phyloP scores from a whole-genome alignment of 2,888 invertebrate species.

The Smittia sp. region DNA sequence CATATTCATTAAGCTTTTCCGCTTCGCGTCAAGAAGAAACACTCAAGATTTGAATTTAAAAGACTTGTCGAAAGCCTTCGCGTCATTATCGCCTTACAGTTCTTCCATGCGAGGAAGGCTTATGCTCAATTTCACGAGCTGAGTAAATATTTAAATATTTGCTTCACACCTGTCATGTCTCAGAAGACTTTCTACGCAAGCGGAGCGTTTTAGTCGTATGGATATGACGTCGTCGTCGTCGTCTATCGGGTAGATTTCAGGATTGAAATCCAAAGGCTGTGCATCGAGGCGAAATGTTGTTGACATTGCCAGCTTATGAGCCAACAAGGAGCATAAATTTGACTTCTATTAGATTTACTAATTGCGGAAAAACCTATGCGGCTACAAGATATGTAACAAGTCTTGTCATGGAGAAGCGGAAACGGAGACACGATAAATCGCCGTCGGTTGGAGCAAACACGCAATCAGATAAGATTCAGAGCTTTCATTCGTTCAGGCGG shows the following conservation, averaged over 20 bases:
- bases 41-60: neutral
- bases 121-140: neutral
- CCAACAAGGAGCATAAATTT: neutral
- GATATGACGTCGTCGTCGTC: too few relatives aligned
- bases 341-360: neutral
- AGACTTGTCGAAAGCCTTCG: neutral
- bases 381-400: too few relatives aligned
- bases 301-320: neutral
- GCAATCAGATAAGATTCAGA: too few relatives aligned
- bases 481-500: too few relatives aligned
- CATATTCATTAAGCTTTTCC: too few relatives aligned
- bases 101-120: neutral
- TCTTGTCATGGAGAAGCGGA: too few relatives aligned
- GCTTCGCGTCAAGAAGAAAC: too few relatives aligned
- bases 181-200: neutral
- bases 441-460: too few relatives aligned
- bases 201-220: too few relatives aligned
- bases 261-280: too few relatives aligned
- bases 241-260: too few relatives aligned
- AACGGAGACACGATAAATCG: too few relatives aligned
- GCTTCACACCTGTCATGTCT: slow-evolving; percentile 1
- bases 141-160: slow-evolving; percentile 22
- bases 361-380: neutral
- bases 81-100: neutral
- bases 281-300: neutral